Conservation (phyloP, 2,113 vertebrate species). For the Megalops atlanticus region DNA sequence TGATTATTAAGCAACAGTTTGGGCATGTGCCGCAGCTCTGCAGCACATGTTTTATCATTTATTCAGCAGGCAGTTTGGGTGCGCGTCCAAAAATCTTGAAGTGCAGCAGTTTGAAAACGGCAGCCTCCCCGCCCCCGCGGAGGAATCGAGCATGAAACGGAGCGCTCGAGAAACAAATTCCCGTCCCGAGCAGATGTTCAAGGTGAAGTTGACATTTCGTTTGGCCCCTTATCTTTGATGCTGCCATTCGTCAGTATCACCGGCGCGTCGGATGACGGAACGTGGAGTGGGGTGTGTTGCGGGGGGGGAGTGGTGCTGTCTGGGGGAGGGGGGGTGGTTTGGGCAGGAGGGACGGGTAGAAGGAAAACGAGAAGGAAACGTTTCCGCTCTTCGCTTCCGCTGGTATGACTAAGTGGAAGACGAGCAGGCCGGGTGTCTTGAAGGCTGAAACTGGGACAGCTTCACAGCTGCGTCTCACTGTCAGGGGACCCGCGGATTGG, state of each 20-base stretch:
- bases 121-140: conserved; percentile 60
- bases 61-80: conserved; percentile 58
- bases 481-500: conserved; percentile 67
- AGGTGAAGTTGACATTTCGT: conserved; percentile 62
- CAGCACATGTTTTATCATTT: conserved; percentile 63
- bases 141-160: conserved; percentile 67
- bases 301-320: too few relatives aligned
- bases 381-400: conserved; percentile 29
- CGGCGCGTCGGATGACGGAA: conserved; percentile 57
- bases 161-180: conserved; percentile 55
- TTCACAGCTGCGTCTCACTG: conserved; percentile 69
- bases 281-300: conserved; percentile 35
- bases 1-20: conserved; percentile 40
- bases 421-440: conserved; percentile 48
- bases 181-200: conserved; percentile 67
- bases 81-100: conserved; percentile 59
- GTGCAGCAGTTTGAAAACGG: conserved; percentile 49
- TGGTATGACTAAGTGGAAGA: conserved; percentile 56
- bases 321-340: not conserved
- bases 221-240: conserved; percentile 62
- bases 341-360: not conserved
- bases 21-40: conserved; percentile 32
- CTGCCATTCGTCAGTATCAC: conserved; percentile 52
- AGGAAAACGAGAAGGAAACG: conserved; percentile 15
- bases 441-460: conserved; percentile 72